Evolutionary conservation across 2,797 vertebrate genomes (phyloP), one percentile per base, ranked within the genome.

Genomic region (Aselliscus stoliczkanus): DNA sequence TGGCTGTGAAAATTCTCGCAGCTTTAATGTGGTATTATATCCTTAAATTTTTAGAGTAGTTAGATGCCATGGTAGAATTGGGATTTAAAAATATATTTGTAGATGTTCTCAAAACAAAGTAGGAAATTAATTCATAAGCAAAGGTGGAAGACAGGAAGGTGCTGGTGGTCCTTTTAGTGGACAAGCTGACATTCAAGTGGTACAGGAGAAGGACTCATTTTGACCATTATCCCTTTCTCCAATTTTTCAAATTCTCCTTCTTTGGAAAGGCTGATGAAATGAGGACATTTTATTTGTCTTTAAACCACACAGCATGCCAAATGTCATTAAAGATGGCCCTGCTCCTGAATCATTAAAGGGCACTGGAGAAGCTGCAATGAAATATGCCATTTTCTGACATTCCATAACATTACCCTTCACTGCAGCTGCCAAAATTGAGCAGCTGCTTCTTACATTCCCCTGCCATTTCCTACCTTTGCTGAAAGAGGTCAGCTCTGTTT

Each of bases 401-500:
- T 95, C 92, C 69, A 1, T 92, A 87, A 95, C 90, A 80, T 87
- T 92, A 95, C 76, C 87, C 96, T 97, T 98, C 96, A 81, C 25
- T 21, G 93, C 85, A 94, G 77, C 96, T 98, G 97, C 96, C 96
- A 97, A 93, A 76, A 79, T 67, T 37, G 75, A 97, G 90, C 97
- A 98, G 95, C 97, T 98, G 95, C 86, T 96, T 95, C 95, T 73
- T 80, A 81, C 18, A 7, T 92, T 97, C 85, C 95, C 93, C 83
- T 96, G 96, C 82, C 25, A 29, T 72, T 97, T 97, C 87, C 80
- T 85, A 34, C 0, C 1, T 0, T 0, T 58, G 80, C 90, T 2
- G 29, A 95, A 96, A 95, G 96, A 98, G 97, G 97, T 97, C 97
- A 93, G 83, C 77, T 95, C 93, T 93, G 93, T 93, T 97, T 98